A percentile compares a stretch with the other conserved stretches of the same genome.
phyloP scores from a whole-genome alignment of 2,888 invertebrate species.

The Tromatobia lineatoria region DNA sequence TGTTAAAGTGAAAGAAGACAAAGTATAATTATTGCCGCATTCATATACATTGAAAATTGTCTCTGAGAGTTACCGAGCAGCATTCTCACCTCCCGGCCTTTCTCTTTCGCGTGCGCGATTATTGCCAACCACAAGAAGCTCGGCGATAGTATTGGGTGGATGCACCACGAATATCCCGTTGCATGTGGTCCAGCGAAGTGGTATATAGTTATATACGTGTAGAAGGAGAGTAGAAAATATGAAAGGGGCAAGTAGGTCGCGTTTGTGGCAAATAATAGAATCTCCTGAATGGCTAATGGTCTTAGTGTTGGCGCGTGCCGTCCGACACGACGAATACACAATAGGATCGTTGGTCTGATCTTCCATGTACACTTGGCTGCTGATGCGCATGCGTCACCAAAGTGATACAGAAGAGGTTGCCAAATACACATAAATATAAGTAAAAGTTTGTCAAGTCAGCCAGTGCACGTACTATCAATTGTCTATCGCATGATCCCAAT shows the following conservation, averaged over 20 bases:
- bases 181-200: conserved; percentile 58
- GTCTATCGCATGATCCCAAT: too few species aligned
- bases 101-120: conserved; percentile 62
- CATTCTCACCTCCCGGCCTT: conserved; percentile 54
- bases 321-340: conserved; percentile 49
- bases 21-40: neutral
- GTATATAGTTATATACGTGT: neutral
- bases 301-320: conserved; percentile 52
- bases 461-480: too few species aligned
- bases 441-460: too few species aligned
- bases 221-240: conserved; percentile 52
- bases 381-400: neutral
- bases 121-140: conserved; percentile 37
- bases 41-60: conserved; percentile 24
- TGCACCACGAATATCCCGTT: conserved; percentile 51
- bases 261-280: conserved; percentile 66
- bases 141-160: conserved; percentile 27
- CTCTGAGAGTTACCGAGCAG: conserved; percentile 14
- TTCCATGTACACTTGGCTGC: conserved; percentile 19
- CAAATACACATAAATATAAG: neutral
- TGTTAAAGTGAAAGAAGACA: neutral
- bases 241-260: conserved; percentile 66
- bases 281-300: conserved; percentile 64
- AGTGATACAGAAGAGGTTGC: conserved; percentile 15
- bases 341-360: conserved; percentile 13